Conservation (phyloP, 2,888 invertebrate genomes). For the Branchipolynoe longqiensis region DNA sequence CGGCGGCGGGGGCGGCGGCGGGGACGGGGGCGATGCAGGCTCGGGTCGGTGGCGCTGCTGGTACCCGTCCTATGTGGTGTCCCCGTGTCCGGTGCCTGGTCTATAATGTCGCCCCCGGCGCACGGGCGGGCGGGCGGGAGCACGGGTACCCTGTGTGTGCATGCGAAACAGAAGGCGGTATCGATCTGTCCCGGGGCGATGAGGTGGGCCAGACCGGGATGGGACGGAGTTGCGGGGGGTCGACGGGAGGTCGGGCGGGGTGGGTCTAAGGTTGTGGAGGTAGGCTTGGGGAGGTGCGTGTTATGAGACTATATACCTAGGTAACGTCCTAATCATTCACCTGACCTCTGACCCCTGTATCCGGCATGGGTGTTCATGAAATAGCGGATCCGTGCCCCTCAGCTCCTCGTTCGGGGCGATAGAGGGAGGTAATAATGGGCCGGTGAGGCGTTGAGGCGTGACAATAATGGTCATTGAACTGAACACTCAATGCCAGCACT, state of each 20-base stretch:
- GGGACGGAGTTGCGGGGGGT: background rate
- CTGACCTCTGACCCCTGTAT: too few species aligned
- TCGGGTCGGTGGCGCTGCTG: background rate
- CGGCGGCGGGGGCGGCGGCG: background rate
- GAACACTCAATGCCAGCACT: background rate
- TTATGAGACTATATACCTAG: too few species aligned
- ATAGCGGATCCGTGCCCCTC: too few species aligned
- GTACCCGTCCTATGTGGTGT: background rate
- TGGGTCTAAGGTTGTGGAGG: background rate
- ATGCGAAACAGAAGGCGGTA: slow-evolving; percentile 28
- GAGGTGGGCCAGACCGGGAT: background rate
- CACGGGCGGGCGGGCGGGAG: background rate
- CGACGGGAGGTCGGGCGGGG: background rate
- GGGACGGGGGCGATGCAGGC: background rate
- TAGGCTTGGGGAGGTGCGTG: too few species aligned
- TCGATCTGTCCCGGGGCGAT: slow-evolving; percentile 25
- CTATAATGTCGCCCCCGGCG: background rate
- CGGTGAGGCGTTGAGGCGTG: background rate
- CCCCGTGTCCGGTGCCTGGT: background rate
- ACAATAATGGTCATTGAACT: too few species aligned
- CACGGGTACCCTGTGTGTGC: slow-evolving; percentile 16
- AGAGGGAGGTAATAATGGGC: too few species aligned
- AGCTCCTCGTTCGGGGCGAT: too few species aligned
- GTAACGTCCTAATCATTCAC: too few species aligned
- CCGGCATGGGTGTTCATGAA: too few species aligned